phyloP scores from a whole-genome alignment of 2,888 invertebrate species.

The Pogonocherus hispidulus region DNA sequence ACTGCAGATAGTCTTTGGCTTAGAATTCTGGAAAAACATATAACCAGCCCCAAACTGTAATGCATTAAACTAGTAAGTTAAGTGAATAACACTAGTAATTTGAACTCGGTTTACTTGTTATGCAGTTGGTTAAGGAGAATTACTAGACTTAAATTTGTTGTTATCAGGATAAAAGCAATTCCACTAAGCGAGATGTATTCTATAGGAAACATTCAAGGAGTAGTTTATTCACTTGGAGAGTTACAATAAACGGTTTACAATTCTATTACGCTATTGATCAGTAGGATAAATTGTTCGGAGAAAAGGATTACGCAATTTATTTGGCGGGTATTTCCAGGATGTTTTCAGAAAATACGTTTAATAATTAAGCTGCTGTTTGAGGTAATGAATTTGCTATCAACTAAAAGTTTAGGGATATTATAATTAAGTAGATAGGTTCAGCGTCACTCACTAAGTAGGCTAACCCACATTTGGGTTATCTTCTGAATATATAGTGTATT shows the following conservation, averaged over 20 bases:
- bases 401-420: no score
- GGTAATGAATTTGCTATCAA: no score
- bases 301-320: conserved; percentile 2
- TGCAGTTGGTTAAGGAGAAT: conserved; percentile 12
- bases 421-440: no score
- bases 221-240: conserved; percentile 38
- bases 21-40: no score
- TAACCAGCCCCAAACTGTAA: neutral
- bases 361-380: no score
- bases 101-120: conserved; percentile 21
- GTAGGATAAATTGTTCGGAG: conserved; percentile 13
- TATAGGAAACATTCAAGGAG: conserved; percentile 37
- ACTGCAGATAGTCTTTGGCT: no score
- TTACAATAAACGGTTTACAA: conserved; percentile 38
- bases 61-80: conserved; percentile 5
- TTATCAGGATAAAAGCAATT: conserved; percentile 46
- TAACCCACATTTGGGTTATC: no score
- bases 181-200: conserved; percentile 42
- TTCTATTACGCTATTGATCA: conserved; percentile 38
- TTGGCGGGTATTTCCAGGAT: neutral
- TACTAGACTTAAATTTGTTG: conserved; percentile 23
- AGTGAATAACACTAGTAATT: conserved; percentile 26
- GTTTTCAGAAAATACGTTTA: neutral
- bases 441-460: no score
- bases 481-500: no score